Percentiles rank a stretch among this genome's conserved stretches.
phyloP scores from a whole-genome alignment of 2,888 invertebrate species.

The Limnephilus auricula region DNA sequence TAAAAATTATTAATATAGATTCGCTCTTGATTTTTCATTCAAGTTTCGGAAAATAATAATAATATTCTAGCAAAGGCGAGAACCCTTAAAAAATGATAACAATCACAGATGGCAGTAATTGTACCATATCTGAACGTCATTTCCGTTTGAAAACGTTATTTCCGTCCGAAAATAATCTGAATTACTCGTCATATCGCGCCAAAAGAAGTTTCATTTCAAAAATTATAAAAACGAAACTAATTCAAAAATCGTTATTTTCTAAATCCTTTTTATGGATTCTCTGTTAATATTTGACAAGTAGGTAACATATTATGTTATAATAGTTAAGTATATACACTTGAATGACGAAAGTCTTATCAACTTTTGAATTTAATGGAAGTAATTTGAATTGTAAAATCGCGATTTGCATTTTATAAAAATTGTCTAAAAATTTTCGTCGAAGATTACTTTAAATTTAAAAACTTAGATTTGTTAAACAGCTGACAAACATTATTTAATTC shows the following conservation, averaged over 20 bases:
- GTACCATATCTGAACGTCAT: too few species aligned
- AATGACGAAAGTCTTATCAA: not conserved
- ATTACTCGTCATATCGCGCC: too few species aligned
- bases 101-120: too few species aligned
- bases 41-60: too few species aligned
- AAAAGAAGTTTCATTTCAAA: too few species aligned
- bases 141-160: too few species aligned
- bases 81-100: too few species aligned
- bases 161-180: too few species aligned
- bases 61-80: too few species aligned
- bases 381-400: conserved; percentile 9
- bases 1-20: too few species aligned
- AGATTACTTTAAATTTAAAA: not conserved
- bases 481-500: not conserved
- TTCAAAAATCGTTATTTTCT: not conserved
- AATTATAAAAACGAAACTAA: too few species aligned
- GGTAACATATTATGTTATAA: not conserved
- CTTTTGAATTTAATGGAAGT: conserved; percentile 19
- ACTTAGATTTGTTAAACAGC: not conserved
- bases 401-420: conserved; percentile 21
- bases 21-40: too few species aligned
- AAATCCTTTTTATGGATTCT: not conserved
- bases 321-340: not conserved
- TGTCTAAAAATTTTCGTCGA: not conserved
- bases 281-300: not conserved